A percentile compares a stretch with the other conserved stretches of the same genome.
Conservation (phyloP, 2,113 vertebrate species). For the Ptychochromis oligacanthus region DNA sequence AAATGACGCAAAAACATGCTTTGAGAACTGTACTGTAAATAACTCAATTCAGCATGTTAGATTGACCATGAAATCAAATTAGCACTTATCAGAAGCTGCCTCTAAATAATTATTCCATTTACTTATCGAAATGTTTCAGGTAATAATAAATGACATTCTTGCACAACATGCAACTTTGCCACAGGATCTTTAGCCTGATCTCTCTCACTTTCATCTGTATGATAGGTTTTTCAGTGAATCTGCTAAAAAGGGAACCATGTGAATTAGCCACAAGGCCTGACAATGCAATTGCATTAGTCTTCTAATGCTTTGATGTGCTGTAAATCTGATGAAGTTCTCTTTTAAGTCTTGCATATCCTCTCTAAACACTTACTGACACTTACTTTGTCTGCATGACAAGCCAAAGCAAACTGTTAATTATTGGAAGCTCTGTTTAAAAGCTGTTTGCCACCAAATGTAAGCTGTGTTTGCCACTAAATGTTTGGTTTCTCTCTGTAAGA, state of each 20-base stretch:
- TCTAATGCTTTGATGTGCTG: constrained; percentile 49
- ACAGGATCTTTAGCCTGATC: background rate
- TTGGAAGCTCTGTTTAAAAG: constrained; percentile 2
- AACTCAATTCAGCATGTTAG: constrained; percentile 12
- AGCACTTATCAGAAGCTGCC: constrained; percentile 32
- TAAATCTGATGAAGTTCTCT: constrained; percentile 19
- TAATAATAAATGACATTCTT: background rate
- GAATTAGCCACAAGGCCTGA: constrained; percentile 47
- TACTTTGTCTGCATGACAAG: background rate
- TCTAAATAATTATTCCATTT: constrained; percentile 37
- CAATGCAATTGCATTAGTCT: constrained; percentile 52
- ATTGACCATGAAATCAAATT: constrained; percentile 41
- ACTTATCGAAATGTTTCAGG: constrained; percentile 27
- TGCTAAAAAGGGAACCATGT: constrained; percentile 13
- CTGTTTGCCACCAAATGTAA: background rate
- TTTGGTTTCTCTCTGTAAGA: background rate
- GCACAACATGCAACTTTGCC: background rate
- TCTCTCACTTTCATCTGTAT: background rate
- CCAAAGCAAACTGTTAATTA: constrained; percentile 16
- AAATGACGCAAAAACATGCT: background rate
- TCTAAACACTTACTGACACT: constrained; percentile 14
- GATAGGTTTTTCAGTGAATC: constrained; percentile 25
- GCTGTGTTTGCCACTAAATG: background rate
- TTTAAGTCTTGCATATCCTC: constrained; percentile 20
- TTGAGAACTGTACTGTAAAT: background rate